These are phyloP conservation scores for Etheostoma perlongum DNA, from an alignment of 2,797 vertebrate species.

Conservation along the genomic window DNA sequence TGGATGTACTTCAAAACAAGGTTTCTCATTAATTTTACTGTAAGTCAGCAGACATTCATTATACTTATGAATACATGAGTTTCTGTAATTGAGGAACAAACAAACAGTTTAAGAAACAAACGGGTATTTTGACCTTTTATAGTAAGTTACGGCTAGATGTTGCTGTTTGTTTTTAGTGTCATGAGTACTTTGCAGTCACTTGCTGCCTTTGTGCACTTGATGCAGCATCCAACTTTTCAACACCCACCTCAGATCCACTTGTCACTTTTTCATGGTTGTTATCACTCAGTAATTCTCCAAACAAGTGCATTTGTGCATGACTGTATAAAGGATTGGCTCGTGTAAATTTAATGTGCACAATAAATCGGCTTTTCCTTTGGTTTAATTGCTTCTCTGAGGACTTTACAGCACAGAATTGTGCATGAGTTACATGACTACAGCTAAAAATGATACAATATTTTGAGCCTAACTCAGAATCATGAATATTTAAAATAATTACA, in stretches of 20 bases:
- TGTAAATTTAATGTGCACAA: constrained; percentile 26
- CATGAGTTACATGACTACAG: constrained; percentile 12
- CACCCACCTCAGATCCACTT: constrained; percentile 63
- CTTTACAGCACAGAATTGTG: neutral
- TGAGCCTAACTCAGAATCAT: constrained; percentile 29
- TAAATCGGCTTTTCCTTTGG: constrained; percentile 47
- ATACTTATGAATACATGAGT: neutral
- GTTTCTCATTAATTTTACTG: neutral
- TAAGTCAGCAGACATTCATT: neutral
- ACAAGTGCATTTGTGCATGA: constrained; percentile 51
- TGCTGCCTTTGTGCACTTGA: constrained; percentile 40
- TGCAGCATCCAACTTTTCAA: constrained; percentile 50
- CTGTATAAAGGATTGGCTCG: constrained; percentile 25
- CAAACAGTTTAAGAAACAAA: too few relatives aligned
- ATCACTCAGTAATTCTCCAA: constrained; percentile 52
- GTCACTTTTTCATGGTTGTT: constrained; percentile 60
- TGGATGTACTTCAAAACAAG: constrained; percentile 12
- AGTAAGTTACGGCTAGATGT: neutral
- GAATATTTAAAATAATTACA: constrained; percentile 33
- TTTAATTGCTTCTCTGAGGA: constrained; percentile 61
- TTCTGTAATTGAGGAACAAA: neutral
- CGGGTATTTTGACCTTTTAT: neutral
- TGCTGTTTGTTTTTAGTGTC: constrained; percentile 25
- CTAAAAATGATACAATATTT: constrained; percentile 22
- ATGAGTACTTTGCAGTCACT: constrained; percentile 33